Conservation (phyloP, 2,888 invertebrate species). For the Callyntrura guangdongensis region DNA sequence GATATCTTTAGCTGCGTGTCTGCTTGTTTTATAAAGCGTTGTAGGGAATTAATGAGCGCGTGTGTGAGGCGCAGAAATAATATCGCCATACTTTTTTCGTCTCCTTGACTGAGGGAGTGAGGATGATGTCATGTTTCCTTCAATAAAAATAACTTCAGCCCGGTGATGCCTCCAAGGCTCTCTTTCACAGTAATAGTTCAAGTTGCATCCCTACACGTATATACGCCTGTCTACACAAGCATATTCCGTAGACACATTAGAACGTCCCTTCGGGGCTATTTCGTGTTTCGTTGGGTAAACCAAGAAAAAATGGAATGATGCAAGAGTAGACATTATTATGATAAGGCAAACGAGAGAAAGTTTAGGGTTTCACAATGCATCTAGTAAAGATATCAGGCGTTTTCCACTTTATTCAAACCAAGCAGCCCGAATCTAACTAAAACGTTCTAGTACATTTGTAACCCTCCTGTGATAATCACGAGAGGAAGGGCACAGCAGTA, state of each 20-base stretch:
- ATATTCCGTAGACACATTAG: constrained; percentile 55
- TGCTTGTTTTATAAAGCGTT: constrained; percentile 47
- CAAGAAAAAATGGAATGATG: constrained; percentile 39
- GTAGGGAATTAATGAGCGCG: constrained; percentile 18
- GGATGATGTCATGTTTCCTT: constrained; percentile 57
- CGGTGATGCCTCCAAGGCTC: constrained; percentile 48
- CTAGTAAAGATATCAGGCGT: not conserved
- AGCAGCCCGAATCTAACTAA: not conserved
- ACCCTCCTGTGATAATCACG: constrained; percentile 9
- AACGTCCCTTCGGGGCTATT: constrained; percentile 68
- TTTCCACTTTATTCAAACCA: not conserved
- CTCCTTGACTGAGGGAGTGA: constrained; percentile 11
- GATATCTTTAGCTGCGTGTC: constrained; percentile 51
- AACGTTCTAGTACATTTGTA: not conserved
- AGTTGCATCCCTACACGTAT: not conserved
- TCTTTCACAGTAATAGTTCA: constrained; percentile 35
- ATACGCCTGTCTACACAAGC: not conserved
- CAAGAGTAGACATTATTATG: constrained; percentile 21
- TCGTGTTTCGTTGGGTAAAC: constrained; percentile 27
- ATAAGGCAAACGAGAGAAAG: constrained; percentile 15
- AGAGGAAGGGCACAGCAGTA: constrained; percentile 11
- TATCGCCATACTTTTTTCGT: constrained; percentile 22
- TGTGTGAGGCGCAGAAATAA: constrained; percentile 16
- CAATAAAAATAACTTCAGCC: constrained; percentile 29
- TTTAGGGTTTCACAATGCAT: not conserved